Conservation (phyloP, 2,888 invertebrate species). For the Zygaena filipendulae region DNA sequence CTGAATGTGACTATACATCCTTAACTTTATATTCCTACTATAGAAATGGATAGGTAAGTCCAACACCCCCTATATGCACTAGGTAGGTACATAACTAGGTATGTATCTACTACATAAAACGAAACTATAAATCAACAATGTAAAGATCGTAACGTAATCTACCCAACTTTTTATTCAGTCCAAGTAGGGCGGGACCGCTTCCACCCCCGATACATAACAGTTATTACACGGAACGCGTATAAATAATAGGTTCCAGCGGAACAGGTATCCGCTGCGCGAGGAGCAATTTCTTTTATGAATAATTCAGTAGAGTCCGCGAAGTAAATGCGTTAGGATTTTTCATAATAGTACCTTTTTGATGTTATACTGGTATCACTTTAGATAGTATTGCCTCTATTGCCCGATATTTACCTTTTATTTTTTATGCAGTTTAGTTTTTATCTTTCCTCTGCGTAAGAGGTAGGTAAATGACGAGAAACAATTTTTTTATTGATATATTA, state of each 20-base stretch:
- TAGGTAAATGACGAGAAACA: too few species aligned
- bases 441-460: constrained; percentile 17
- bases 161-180: constrained; percentile 22
- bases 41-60: too few species aligned
- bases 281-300: constrained; percentile 59
- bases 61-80: too few species aligned
- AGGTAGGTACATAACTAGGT: too few species aligned
- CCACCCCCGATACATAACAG: constrained; percentile 36
- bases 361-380: constrained; percentile 24
- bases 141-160: constrained; percentile 12
- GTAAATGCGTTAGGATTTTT: constrained; percentile 66
- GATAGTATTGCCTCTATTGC: constrained; percentile 8
- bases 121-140: constrained; percentile 13
- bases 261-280: constrained; percentile 33
- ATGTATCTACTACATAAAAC: constrained; percentile 8
- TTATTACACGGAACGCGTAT: constrained; percentile 37
- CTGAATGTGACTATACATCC: too few species aligned
- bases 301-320: constrained; percentile 55
- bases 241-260: constrained; percentile 41
- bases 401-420: constrained; percentile 34
- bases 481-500: too few species aligned
- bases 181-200: constrained; percentile 29
- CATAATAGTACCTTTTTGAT: constrained; percentile 61
- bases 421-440: constrained; percentile 49
- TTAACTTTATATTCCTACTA: too few species aligned